Percentiles rank a stretch among this genome's conserved stretches.
phyloP scores from a whole-genome alignment of 2,113 vertebrate genomes.

The Prionailurus bengalensis region DNA sequence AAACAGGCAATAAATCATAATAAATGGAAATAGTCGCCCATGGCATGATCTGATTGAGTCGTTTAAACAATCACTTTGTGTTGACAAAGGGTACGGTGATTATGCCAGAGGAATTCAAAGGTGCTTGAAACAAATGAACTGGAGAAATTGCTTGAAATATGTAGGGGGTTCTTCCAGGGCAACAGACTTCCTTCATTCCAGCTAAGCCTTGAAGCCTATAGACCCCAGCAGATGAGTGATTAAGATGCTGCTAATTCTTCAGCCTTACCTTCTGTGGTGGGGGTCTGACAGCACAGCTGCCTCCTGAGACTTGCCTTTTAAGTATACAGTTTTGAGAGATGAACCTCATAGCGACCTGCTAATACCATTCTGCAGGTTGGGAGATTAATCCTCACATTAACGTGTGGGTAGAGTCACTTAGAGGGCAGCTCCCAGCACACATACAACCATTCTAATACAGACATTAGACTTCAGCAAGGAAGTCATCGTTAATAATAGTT shows the following conservation, averaged over 20 bases:
- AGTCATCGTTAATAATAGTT: neutral
- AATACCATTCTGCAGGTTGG: neutral
- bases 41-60: conserved; percentile 73
- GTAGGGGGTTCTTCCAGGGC: conserved; percentile 16
- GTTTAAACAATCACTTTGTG: conserved; percentile 70
- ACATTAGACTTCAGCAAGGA: neutral
- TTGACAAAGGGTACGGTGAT: conserved; percentile 75
- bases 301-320: neutral
- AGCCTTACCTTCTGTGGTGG: neutral
- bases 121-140: conserved; percentile 68
- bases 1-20: conserved; percentile 79
- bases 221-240: neutral
- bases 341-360: neutral
- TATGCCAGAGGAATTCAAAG: conserved; percentile 68
- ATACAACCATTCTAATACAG: neutral
- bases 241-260: neutral
- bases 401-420: neutral
- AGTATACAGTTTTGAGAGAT: neutral
- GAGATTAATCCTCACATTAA: neutral
- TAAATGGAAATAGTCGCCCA: conserved; percentile 74
- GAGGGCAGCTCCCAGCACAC: neutral
- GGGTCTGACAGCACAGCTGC: rapidly evolving
- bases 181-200: neutral
- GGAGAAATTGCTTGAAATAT: conserved; percentile 70
- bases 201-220: neutral